Evolutionary conservation across 2,888 invertebrate genomes (phyloP).

Genomic region (Leucoma salicis): DNA sequence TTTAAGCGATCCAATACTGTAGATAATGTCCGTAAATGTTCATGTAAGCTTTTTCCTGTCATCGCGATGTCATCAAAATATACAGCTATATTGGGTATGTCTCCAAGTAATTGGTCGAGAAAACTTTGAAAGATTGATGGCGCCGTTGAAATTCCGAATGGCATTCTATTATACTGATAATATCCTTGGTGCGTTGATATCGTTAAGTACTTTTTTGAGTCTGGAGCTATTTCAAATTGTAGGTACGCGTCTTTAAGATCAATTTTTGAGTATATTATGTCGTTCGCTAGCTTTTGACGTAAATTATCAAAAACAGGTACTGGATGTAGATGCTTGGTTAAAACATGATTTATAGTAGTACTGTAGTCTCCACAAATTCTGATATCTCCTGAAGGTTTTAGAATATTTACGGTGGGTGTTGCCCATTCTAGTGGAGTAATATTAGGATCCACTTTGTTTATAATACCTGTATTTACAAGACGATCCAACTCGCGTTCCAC

Average conservation of each 20-base stretch:
- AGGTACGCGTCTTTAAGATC: no score
- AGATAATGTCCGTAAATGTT: no score
- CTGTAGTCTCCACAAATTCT: constrained; percentile 3
- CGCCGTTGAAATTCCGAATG: constrained; percentile 13
- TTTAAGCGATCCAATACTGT: no score
- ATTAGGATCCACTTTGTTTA: neutral
- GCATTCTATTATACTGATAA: constrained; percentile 9
- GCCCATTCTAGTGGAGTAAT: neutral
- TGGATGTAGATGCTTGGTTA: constrained; percentile 2
- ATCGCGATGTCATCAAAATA: constrained; percentile 16
- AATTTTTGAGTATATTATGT: neutral
- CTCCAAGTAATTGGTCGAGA: neutral
- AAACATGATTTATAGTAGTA: neutral
- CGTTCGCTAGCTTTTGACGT: constrained; percentile 6
- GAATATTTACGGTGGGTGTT: constrained; percentile 3
- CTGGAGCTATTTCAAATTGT: no score
- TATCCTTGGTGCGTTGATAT: neutral
- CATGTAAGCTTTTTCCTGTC: neutral
- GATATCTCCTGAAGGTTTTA: neutral
- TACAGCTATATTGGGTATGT: no score
- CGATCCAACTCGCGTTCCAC: constrained; percentile 9
- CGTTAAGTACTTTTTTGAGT: constrained; percentile 4
- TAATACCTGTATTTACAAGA: neutral
- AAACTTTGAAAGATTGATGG: constrained; percentile 17
- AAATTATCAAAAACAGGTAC: constrained; percentile 15